Base-by-base conservation (phyloP, 2,113 vertebrate genomes). In the Chrysemys picta region DNA sequence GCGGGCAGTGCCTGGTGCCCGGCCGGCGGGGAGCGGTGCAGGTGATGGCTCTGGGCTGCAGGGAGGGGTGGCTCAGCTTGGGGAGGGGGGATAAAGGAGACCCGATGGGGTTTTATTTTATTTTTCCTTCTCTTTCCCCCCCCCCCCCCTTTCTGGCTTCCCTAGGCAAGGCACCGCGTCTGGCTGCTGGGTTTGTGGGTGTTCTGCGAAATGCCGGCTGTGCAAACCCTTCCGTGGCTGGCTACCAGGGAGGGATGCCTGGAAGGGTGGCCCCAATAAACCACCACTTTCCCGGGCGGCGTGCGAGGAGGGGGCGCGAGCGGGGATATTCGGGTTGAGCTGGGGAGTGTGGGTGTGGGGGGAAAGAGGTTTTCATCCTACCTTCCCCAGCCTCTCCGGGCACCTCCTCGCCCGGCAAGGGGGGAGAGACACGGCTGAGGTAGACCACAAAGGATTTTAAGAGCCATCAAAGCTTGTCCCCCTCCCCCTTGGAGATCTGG, bases 261-360 rank as follows among this genome's bases (percentile, higher is more conserved):
- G 53, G 89, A 21, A 42, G 85, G 80, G 31, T 93, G 69, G 53
- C 83, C 84, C 96, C 3, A 62, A 84, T 87, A 94, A 92, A 80
- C 90, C 13, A 0, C 78, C 3, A 25, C 91, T 93, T 95, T 91
- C 27, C 82, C 93, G 93, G 86, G 27, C 90, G 89, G 95, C 82
- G 59, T 49, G 1, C 29, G 81, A 49, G 2, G 10, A 12, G 21
- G n/a, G 29, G 24, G 6, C 38, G 42, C 6, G 1, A 31, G 0
- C 5, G 38, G 72, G n/a, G 31, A 50, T 1, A 4, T 0, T 1
- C 65, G 31, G 27, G 19, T 0, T 16, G 84, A 38, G 16, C 72
- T 76, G 49, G 80, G 38, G 62, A 17, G 59, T 42, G 47, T 62
- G 88, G 50, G 21, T n/a, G 47, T 56, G 88, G 50, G 21, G 45